phyloP scores from a whole-genome alignment of 2,888 invertebrate species.

The Hemaris fuciformis region DNA sequence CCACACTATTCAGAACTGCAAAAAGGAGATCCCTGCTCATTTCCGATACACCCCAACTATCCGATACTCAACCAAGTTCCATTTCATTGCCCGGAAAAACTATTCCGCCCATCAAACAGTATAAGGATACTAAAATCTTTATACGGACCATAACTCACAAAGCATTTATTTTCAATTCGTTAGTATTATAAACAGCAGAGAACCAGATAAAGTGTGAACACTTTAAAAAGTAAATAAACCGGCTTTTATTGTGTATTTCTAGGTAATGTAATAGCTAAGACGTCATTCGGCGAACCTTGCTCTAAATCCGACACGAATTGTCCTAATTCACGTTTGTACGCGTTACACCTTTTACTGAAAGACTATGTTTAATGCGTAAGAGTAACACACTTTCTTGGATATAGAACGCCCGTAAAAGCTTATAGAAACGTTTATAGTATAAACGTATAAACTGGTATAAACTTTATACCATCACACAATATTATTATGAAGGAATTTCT shows the following conservation, averaged over 20 bases:
- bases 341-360: neutral
- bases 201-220: neutral
- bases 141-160: neutral
- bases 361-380: too few relatives aligned
- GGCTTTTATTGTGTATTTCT: neutral
- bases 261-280: neutral
- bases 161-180: neutral
- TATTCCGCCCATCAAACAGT: neutral
- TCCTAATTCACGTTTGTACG: neutral
- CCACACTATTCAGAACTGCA: too few relatives aligned
- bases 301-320: neutral
- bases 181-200: neutral
- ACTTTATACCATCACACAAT: too few relatives aligned
- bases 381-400: too few relatives aligned
- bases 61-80: too few relatives aligned
- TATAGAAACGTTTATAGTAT: too few relatives aligned
- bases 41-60: too few relatives aligned
- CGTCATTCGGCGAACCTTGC: neutral
- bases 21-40: too few relatives aligned
- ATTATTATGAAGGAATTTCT: too few relatives aligned
- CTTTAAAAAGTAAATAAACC: slow-evolving; percentile 1
- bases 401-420: too few relatives aligned
- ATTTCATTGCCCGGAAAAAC: neutral
- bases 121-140: neutral
- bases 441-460: too few relatives aligned